These are phyloP conservation scores for Malurus elegans DNA, from an alignment of 2,113 vertebrate genomes.

Conservation along the genomic window DNA sequence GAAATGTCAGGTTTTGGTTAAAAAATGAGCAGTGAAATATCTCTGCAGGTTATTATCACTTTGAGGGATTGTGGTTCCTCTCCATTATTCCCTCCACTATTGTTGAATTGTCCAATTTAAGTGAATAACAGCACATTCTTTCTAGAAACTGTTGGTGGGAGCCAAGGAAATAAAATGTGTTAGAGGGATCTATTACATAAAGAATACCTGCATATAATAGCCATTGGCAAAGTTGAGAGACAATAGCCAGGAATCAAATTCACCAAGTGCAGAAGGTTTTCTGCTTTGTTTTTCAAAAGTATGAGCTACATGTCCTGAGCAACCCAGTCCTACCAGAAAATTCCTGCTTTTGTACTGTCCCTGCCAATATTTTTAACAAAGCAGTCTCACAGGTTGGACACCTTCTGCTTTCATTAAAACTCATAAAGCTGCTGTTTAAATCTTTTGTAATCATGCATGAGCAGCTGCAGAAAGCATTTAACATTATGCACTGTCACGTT, in stretches of 20 bases:
- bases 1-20: constrained; percentile 62
- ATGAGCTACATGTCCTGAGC: not conserved
- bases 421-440: not conserved
- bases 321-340: not conserved
- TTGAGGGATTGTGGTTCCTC: constrained; percentile 49
- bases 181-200: constrained; percentile 14
- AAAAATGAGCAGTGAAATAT: constrained; percentile 61
- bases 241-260: constrained; percentile 21
- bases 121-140: constrained; percentile 32
- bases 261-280: not conserved
- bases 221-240: constrained; percentile 24
- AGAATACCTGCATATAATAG: constrained; percentile 10
- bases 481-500: not conserved
- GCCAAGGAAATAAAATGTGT: constrained; percentile 40
- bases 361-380: not conserved
- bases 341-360: not conserved
- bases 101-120: constrained; percentile 57
- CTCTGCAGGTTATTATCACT: constrained; percentile 62
- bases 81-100: constrained; percentile 27
- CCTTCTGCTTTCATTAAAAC: not conserved
- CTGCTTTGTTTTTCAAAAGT: not conserved
- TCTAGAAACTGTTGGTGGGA: constrained; percentile 40
- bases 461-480: not conserved
- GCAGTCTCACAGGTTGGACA: not conserved
- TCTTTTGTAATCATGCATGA: not conserved